These are phyloP conservation scores for Channa argus DNA, from an alignment of 2,113 vertebrate genomes.

Conservation along the genomic window DNA sequence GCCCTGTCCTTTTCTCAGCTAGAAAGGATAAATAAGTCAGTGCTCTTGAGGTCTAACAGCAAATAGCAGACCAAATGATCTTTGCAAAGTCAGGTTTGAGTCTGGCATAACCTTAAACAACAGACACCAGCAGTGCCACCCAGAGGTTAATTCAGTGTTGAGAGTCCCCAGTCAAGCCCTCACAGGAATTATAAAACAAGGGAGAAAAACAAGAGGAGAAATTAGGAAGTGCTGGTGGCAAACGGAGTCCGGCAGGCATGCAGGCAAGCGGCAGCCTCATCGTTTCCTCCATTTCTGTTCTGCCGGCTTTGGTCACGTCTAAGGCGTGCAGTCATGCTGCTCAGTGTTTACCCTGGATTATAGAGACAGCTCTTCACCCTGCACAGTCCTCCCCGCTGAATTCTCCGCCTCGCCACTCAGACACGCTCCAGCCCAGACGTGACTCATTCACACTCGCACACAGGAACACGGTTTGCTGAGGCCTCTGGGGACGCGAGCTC, in stretches of 20 bases:
- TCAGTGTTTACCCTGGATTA: slow-evolving; percentile 82
- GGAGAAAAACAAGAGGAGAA: slow-evolving; percentile 41
- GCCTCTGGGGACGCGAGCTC: slow-evolving; percentile 56
- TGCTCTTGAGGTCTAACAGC: slow-evolving; percentile 9
- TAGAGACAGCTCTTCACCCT: slow-evolving; percentile 74
- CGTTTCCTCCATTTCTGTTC: slow-evolving; percentile 75
- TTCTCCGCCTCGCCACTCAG: slow-evolving; percentile 77
- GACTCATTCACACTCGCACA: slow-evolving; percentile 76
- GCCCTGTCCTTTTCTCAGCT: slow-evolving; percentile 11
- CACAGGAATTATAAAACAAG: slow-evolving; percentile 47
- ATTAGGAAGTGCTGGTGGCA: slow-evolving; percentile 54
- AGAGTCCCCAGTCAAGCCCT: slow-evolving; percentile 45
- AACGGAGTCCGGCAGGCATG: slow-evolving; percentile 48
- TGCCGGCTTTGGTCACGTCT: slow-evolving; percentile 72
- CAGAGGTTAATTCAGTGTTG: slow-evolving; percentile 69
- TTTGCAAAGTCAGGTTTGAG: slow-evolving; percentile 35
- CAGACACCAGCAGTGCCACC: slow-evolving; percentile 42
- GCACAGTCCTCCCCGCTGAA: slow-evolving; percentile 70
- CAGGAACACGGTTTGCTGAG: slow-evolving; percentile 54
- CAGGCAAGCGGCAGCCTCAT: slow-evolving; percentile 60
- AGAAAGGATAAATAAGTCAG: slow-evolving; percentile 21
- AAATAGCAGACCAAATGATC: slow-evolving; percentile 54
- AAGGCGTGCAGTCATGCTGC: slow-evolving; percentile 79
- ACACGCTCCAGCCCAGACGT: slow-evolving; percentile 78
- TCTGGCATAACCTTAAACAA: slow-evolving; percentile 60